Percentiles rank a stretch among this genome's conserved stretches.
phyloP scores from a whole-genome alignment of 2,797 vertebrate genomes.

The Anguilla anguilla region DNA sequence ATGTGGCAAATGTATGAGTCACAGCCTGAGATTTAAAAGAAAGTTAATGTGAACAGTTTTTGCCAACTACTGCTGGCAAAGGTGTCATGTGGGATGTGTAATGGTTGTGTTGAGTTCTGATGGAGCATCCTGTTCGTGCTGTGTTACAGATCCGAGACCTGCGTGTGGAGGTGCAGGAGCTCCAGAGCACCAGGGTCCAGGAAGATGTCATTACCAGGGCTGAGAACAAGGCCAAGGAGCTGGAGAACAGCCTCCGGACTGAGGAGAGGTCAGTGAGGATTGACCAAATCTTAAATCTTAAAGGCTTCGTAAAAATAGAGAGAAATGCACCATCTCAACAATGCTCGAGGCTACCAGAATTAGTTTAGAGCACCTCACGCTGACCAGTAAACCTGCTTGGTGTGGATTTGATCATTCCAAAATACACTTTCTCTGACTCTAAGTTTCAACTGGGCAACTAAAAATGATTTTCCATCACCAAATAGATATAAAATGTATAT shows the following conservation, averaged over 20 bases:
- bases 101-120: not conserved
- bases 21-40: not conserved
- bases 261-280: slow-evolving; percentile 70
- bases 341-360: not conserved
- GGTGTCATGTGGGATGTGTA: not conserved
- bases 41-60: not conserved
- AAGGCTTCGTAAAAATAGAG: no score
- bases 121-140: not conserved
- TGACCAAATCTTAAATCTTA: not conserved
- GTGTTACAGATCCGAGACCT: slow-evolving; percentile 66
- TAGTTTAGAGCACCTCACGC: not conserved
- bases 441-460: not conserved
- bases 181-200: slow-evolving; percentile 70
- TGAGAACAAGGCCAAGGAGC: slow-evolving; percentile 68
- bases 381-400: not conserved
- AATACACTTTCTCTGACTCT: not conserved
- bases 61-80: not conserved
- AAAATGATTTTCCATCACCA: not conserved
- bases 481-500: not conserved
- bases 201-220: slow-evolving; percentile 70
- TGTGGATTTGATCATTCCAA: not conserved
- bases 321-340: not conserved
- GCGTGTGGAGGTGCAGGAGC: slow-evolving; percentile 67
- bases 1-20: no score
- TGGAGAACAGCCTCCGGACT: slow-evolving; percentile 67